Conservation (phyloP, 2,113 vertebrate genomes). For the Columba janthina region DNA sequence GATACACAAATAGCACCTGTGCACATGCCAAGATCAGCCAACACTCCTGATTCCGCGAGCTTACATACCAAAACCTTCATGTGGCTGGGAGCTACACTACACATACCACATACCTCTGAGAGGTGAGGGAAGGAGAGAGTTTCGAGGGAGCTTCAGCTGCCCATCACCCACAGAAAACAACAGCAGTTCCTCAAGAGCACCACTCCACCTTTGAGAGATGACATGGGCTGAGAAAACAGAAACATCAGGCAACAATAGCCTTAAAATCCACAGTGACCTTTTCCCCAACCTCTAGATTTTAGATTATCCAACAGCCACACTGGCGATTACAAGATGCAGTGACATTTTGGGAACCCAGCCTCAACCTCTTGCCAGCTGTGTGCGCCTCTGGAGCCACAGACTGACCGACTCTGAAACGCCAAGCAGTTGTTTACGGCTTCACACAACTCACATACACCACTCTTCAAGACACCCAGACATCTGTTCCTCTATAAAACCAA, state of each 20-base stretch:
- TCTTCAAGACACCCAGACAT: neutral
- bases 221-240: neutral
- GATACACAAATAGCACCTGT: neutral
- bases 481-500: neutral
- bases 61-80: neutral
- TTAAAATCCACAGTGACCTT: neutral
- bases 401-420: fast-evolving
- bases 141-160: neutral
- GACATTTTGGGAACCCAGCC: neutral
- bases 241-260: neutral
- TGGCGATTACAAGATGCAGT: fast-evolving
- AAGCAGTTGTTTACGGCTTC: neutral
- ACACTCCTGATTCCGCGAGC: neutral
- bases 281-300: neutral
- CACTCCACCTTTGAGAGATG: neutral
- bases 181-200: neutral
- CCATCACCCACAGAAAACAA: neutral
- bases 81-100: neutral
- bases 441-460: fast-evolving
- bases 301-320: neutral
- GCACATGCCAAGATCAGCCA: neutral
- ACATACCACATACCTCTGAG: neutral
- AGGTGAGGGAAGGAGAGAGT: neutral
- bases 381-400: neutral
- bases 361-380: neutral